Conservation (phyloP, 2,113 vertebrate species). For the Malurus melanocephalus region DNA sequence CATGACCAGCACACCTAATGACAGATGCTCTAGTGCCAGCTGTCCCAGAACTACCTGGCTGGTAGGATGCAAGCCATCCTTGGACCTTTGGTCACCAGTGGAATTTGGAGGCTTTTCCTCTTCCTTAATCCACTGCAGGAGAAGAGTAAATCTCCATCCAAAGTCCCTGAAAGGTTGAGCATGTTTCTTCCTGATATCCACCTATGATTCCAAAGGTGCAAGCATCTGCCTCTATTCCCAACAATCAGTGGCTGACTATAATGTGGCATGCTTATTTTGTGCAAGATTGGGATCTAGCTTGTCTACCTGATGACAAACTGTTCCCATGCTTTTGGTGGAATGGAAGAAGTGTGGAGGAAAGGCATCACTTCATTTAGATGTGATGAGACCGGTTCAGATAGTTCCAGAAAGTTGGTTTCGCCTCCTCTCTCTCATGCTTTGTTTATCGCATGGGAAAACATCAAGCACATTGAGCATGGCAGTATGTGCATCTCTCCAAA, state of each 20-base stretch:
- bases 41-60: not conserved
- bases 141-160: not conserved
- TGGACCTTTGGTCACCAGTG: not conserved
- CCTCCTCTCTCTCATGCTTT: not conserved
- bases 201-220: not conserved
- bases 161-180: not conserved
- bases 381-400: not conserved
- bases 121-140: not conserved
- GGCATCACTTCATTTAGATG: not conserved
- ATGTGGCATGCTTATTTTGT: not conserved
- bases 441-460: not conserved
- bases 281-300: not conserved
- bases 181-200: not conserved
- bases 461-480: not conserved
- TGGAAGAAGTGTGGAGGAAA: not conserved
- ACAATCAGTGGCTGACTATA: not conserved
- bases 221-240: not conserved
- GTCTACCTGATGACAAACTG: not conserved
- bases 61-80: not conserved
- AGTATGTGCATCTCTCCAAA: not conserved
- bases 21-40: not conserved
- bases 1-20: fast-evolving
- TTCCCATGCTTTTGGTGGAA: not conserved
- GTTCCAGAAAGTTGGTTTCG: not conserved
- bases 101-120: not conserved